Evolutionary conservation across 2,113 vertebrate genomes (phyloP), one percentile per base, ranked within the genome.

Genomic region (Micronycteris hirsuta): DNA sequence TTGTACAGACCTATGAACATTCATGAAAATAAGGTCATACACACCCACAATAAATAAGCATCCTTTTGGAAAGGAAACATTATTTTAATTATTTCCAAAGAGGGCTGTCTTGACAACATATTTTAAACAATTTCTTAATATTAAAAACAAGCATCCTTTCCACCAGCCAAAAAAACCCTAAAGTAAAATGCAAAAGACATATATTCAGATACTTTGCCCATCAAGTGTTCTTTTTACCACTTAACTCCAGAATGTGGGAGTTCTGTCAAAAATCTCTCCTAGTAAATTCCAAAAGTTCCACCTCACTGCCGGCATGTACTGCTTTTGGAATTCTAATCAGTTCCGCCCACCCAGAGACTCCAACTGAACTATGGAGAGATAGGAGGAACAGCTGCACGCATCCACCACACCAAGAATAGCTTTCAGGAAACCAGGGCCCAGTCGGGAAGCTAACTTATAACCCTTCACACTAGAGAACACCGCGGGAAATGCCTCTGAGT

Each of bases 341-440:
- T 96, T 96, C 97, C 96, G 70, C 92, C 96, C 97, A 97, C 84
- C 73, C 86, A 93, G 1, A 96, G 96, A 93, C 97, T 95, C 94
- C 13, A 77, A 95, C 89, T 6, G 14, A 97, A 98, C 87, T 87
- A 73, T 89, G 52, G 0, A 95, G 98, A 98, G 97, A 98, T 98
- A 98, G 98, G 24, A 28, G 58, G 22, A 97, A 80, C 96, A 97
- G 84, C 98, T 98, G 97, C 97, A 76, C 93, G 90, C 31, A 2
- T 82, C 94, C 93, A 89, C 54, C 54, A 87, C 86, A 96, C 98
- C 98, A 98, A 98, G 97, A 98, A 98, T 98, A 98, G 98, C 93
- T 97, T 80, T 87, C 96, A 97, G 97, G 97, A 98, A 98, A 96
- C 94, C 96, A 93, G 38, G 97, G 87, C 98, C 95, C 97, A 97